phyloP scores from a whole-genome alignment of 2,113 vertebrate genomes.

The Dasypus novemcinctus region DNA sequence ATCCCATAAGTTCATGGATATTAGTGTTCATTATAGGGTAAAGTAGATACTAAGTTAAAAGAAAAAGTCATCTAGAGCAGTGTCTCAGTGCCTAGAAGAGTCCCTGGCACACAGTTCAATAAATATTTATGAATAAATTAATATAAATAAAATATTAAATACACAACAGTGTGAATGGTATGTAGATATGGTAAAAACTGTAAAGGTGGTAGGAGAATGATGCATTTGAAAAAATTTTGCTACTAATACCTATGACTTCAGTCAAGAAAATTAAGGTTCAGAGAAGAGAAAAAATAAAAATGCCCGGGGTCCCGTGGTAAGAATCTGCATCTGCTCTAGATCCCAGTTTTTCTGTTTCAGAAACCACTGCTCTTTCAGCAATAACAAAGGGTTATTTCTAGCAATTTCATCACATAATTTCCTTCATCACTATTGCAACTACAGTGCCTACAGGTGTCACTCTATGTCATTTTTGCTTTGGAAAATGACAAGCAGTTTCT shows the following conservation, averaged over 20 bases:
- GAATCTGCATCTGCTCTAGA: neutral
- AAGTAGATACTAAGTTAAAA: neutral
- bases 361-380: neutral
- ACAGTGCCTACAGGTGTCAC: neutral
- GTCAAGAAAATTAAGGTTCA: neutral
- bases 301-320: neutral
- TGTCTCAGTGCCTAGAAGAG: neutral
- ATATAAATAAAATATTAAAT: conserved; percentile 9
- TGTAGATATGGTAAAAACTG: neutral
- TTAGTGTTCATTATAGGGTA: neutral
- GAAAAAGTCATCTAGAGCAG: neutral
- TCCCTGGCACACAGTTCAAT: neutral
- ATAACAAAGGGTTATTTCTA: neutral
- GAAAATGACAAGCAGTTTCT: neutral
- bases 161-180: neutral
- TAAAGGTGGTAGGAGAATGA: neutral
- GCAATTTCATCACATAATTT: neutral
- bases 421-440: neutral
- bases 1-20: neutral
- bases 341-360: neutral
- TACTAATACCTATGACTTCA: neutral
- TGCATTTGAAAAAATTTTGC: neutral
- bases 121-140: neutral
- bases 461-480: neutral
- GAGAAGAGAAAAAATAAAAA: neutral